A percentile compares a stretch with the other conserved stretches of the same genome.
Conservation (phyloP, 2,797 vertebrate species). For the Ceyx erithaca region DNA sequence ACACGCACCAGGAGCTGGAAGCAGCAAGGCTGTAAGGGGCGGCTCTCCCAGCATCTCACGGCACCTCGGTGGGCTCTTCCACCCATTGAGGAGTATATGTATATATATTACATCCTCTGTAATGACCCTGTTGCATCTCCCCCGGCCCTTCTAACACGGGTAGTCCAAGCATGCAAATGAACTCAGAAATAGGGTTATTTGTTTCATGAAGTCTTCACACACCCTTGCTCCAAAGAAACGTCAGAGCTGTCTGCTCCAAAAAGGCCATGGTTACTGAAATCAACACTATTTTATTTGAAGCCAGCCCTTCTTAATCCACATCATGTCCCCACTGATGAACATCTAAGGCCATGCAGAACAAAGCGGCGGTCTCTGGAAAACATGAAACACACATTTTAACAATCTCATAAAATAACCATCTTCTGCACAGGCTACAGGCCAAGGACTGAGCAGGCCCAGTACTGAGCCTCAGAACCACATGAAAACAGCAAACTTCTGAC, state of each 20-base stretch:
- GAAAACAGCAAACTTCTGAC: not conserved
- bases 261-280: not conserved
- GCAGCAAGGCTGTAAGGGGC: too few species aligned
- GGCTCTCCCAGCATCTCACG: too few species aligned
- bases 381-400: not conserved
- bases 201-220: not conserved
- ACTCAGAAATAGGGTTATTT: not conserved
- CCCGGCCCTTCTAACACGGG: not conserved
- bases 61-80: too few species aligned
- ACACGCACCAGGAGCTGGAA: too few species aligned
- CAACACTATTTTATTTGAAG: not conserved
- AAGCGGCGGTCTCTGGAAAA: not conserved
- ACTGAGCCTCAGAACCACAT: not conserved
- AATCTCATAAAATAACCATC: not conserved
- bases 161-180: not conserved
- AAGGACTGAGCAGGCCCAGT: not conserved
- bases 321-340: not conserved
- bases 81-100: too few species aligned
- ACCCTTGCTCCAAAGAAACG: not conserved
- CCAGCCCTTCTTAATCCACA: not conserved
- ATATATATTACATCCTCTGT: too few species aligned
- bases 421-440: not conserved
- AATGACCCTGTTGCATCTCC: accelerated
- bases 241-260: not conserved
- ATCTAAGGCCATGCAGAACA: not conserved